Evolutionary conservation across 2,888 invertebrate genomes (phyloP).

Genomic region (Thysanoteuthis rhombus): DNA sequence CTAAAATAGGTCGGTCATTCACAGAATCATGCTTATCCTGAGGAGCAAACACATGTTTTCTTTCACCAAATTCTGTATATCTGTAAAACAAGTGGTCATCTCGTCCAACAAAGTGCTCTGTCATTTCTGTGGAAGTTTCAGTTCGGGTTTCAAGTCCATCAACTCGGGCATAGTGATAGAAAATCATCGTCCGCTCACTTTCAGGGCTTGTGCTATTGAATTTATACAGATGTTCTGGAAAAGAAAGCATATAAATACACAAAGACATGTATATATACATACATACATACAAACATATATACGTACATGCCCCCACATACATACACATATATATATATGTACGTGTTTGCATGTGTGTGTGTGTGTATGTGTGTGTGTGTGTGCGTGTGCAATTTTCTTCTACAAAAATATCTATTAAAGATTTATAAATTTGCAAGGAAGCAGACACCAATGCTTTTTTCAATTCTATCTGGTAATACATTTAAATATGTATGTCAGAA

Average conservation of each 20-base stretch:
- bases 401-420: no score
- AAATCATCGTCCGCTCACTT: slow-evolving; percentile 72
- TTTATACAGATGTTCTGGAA: slow-evolving; percentile 64
- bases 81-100: slow-evolving; percentile 66
- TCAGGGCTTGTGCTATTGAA: slow-evolving; percentile 64
- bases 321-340: no score
- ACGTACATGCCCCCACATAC: no score
- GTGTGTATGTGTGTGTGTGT: no score
- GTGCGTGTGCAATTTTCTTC: no score
- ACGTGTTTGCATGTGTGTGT: no score
- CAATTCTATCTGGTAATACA: no score
- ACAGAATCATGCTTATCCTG: slow-evolving; percentile 52
- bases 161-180: slow-evolving; percentile 74
- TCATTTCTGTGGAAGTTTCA: slow-evolving; percentile 66
- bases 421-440: no score
- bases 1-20: background rate
- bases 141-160: slow-evolving; percentile 75
- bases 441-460: no score
- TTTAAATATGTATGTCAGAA: no score
- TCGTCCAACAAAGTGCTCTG: slow-evolving; percentile 63
- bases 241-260: background rate
- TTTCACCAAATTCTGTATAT: slow-evolving; percentile 63
- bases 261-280: background rate
- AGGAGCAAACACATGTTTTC: slow-evolving; percentile 66
- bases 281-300: no score